Conservation (phyloP, 2,797 vertebrate genomes). For the Anguilla marmorata region DNA sequence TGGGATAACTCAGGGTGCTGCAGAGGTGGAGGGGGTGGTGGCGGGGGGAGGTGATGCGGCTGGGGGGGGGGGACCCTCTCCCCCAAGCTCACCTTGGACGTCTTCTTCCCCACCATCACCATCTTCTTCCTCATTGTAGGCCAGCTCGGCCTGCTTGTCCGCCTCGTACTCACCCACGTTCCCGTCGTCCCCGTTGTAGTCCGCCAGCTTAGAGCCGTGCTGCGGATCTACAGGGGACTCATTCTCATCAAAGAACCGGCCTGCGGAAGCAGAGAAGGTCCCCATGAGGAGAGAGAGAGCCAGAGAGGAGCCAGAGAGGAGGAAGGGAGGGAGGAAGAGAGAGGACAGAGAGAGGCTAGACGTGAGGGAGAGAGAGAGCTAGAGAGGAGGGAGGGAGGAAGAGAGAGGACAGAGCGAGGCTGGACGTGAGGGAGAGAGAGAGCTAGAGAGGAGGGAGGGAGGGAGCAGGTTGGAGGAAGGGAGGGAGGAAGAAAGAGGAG, state of each 20-base stretch:
- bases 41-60: slow-evolving; percentile 64
- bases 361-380: slow-evolving; percentile 3
- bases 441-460: slow-evolving; percentile 36
- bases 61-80: slow-evolving; percentile 65
- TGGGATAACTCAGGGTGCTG: slow-evolving; percentile 62
- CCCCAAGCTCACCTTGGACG: slow-evolving; percentile 98
- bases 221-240: slow-evolving; percentile 99
- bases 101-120: slow-evolving; percentile 99
- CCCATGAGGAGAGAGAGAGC: slow-evolving; percentile 76
- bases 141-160: slow-evolving; percentile 99
- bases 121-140: slow-evolving; percentile 99
- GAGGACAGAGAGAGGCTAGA: slow-evolving; percentile 28
- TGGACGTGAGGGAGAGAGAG: background rate
- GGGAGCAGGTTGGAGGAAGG: slow-evolving; percentile 30
- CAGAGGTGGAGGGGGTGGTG: slow-evolving; percentile 60
- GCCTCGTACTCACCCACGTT: slow-evolving; percentile 99
- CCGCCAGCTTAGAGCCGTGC: slow-evolving; percentile 98
- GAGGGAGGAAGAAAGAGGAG: slow-evolving; percentile 16
- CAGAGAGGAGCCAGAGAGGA: slow-evolving; percentile 61
- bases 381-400: slow-evolving; percentile 36
- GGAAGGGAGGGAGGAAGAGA: slow-evolving; percentile 36
- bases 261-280: slow-evolving; percentile 85
- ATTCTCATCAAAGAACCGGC: slow-evolving; percentile 99
- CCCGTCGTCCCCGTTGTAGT: slow-evolving; percentile 99
- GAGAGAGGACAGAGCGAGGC: slow-evolving; percentile 33